Evolutionary conservation across 2,113 vertebrate genomes (phyloP).

Genomic region (Sphyrna mokarran): DNA sequence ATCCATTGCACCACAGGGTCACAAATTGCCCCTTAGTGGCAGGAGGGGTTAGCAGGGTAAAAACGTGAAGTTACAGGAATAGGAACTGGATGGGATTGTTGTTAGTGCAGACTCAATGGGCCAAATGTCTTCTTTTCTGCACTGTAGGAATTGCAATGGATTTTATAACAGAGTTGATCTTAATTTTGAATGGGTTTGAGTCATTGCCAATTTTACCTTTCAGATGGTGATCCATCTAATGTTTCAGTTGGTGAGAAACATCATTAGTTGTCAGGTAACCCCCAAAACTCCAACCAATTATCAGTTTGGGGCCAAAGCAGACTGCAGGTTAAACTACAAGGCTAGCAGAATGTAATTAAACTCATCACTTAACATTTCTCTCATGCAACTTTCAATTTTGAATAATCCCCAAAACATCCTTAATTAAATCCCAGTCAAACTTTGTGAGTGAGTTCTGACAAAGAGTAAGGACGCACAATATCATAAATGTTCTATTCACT

Average conservation of each 20-base stretch:
- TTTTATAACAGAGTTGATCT: neutral
- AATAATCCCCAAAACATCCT: neutral
- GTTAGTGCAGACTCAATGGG: too few relatives aligned
- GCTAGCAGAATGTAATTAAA: neutral
- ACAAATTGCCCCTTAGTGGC: too few relatives aligned
- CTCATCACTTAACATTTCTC: neutral
- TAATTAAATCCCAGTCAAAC: neutral
- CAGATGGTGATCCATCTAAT: neutral
- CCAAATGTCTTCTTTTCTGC: too few relatives aligned
- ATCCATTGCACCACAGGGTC: too few relatives aligned
- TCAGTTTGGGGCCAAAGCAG: neutral
- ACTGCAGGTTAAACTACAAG: neutral
- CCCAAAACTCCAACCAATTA: neutral
- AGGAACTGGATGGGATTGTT: too few relatives aligned
- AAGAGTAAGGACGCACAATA: neutral
- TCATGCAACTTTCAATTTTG: neutral
- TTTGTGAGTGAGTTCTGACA: neutral
- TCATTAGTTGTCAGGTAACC: neutral
- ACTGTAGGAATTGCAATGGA: too few relatives aligned
- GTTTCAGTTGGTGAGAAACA: neutral
- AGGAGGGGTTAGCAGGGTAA: too few relatives aligned
- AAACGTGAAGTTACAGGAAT: too few relatives aligned
- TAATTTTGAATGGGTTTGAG: neutral
- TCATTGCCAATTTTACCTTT: neutral
- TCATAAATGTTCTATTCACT: neutral